phyloP scores from a whole-genome alignment of 2,888 invertebrate species.

The Euproctis similis region DNA sequence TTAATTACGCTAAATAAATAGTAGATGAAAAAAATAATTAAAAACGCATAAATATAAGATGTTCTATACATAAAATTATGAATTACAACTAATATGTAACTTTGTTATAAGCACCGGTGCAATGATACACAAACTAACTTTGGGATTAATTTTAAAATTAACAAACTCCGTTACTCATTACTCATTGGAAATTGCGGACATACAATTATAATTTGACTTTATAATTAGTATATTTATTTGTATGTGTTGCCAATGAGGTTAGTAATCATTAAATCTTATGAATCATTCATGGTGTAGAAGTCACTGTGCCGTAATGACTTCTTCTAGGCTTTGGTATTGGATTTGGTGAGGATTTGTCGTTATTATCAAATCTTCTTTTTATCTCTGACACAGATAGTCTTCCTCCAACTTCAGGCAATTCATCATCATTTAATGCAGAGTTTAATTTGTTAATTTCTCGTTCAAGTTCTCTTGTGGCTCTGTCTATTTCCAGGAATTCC shows the following conservation, averaged over 20 bases:
- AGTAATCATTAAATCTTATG: too few species aligned
- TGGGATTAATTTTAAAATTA: too few species aligned
- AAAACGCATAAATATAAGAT: too few species aligned
- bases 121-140: too few species aligned
- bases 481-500: slow-evolving; percentile 67
- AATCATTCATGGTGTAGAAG: slow-evolving; percentile 35
- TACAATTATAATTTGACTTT: not conserved
- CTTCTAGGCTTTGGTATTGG: slow-evolving; percentile 77
- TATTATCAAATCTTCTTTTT: slow-evolving; percentile 70
- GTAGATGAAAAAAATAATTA: too few species aligned
- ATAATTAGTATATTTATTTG: not conserved
- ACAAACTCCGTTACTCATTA: too few species aligned
- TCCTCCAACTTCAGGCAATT: slow-evolving; percentile 38
- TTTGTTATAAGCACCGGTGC: too few species aligned
- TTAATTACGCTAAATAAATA: too few species aligned
- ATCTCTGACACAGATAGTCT: slow-evolving; percentile 64
- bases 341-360: slow-evolving; percentile 65
- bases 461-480: slow-evolving; percentile 60
- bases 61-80: too few species aligned
- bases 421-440: slow-evolving; percentile 62
- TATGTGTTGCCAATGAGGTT: not conserved
- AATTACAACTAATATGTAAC: too few species aligned
- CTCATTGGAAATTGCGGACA: not conserved
- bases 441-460: slow-evolving; percentile 66
- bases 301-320: slow-evolving; percentile 59